Evolutionary conservation across 2,113 vertebrate species (phyloP).

Genomic region (Furnarius figulus): DNA sequence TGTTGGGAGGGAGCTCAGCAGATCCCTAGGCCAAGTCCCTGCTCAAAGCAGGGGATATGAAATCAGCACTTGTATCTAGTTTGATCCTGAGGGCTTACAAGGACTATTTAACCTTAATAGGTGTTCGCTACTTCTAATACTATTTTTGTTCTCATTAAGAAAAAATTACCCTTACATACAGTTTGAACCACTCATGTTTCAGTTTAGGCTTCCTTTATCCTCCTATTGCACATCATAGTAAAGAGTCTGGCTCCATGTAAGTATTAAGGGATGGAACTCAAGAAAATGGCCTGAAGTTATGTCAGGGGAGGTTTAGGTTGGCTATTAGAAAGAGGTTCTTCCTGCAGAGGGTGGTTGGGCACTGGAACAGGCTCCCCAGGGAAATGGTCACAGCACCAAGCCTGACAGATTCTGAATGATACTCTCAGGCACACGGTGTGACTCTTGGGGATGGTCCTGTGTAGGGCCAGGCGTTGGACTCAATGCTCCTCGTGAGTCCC

Average conservation of each 20-base stretch:
- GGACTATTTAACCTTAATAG: neutral
- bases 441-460: neutral
- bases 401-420: neutral
- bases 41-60: neutral
- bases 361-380: neutral
- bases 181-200: neutral
- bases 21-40: neutral
- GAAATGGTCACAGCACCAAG: neutral
- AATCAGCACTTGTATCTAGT: neutral
- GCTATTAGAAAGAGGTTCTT: neutral
- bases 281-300: neutral
- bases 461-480: neutral
- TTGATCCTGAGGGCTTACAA: neutral
- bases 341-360: neutral
- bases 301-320: neutral
- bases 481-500: neutral
- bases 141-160: neutral
- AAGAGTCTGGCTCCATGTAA: neutral
- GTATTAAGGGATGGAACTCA: too few relatives aligned
- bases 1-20: neutral
- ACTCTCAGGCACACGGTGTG: neutral
- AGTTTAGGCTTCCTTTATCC: neutral
- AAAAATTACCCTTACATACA: neutral
- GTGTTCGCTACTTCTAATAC: neutral
- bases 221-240: rapidly evolving